Base-by-base conservation (phyloP, 2,888 invertebrate species). In the Drosophila anomalipes region DNA sequence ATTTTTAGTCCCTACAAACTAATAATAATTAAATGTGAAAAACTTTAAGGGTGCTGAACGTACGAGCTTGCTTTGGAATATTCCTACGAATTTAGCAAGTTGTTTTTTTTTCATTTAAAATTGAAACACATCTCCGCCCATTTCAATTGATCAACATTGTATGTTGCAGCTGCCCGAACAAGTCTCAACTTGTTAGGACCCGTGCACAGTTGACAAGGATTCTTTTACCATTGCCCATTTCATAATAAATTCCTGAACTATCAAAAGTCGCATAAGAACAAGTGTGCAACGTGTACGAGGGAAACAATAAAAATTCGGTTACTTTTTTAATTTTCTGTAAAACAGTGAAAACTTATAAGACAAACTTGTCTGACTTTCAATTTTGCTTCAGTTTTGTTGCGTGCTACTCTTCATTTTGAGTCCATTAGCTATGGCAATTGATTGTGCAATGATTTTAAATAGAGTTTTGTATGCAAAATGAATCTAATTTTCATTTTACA, bases 181-280 rank as follows among this genome's bases (percentile, higher is more conserved):
- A 32, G 44, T 49, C 33, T 12, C 10, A 51, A 28, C 19, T 49
- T 54, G 54, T 32, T 9, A 9, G 26, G 65, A 47, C 26, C 51
- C 53, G 30, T 30, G 66, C 28, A 47, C 53, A 52, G 30, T 44
- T 67, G 47, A 54, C 68, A 54, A 30, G 41, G 32, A 32, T 37
- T n/a, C 58, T 3, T 37, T 16, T 7, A 5, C 16, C 26, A 44
- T 7, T 10, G 44, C 10, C 14, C 65, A 35, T 16, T n/a, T 19
- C 19, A 19, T 28, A 28, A 19, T 9, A 28, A 44, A 44, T 33
- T 47, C 22, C 58, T 49, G 61, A 47, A 26, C 44, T 22, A 47
- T 61, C 57, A 49, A 68, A 78, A 73, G 63, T 68, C 77, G 53
- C 68, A 47, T 30, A 44, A 60, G 41, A 68, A 73, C 57, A 63